Evolutionary conservation across 64 coral and sea anemone genomes (phyloP).

Genomic region (Anthopleura sola): DNA sequence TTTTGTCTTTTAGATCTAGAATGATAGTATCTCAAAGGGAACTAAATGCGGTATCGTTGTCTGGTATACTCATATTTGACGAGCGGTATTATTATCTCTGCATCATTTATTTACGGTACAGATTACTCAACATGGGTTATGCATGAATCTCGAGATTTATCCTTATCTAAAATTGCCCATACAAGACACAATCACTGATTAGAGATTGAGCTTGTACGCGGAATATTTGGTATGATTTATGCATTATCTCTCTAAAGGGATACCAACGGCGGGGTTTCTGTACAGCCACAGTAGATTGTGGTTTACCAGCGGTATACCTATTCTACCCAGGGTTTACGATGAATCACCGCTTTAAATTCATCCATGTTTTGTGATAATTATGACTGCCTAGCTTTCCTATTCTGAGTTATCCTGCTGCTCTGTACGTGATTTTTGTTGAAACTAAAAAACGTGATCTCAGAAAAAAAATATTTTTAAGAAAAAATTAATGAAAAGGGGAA

Average conservation of each 20-base stretch:
- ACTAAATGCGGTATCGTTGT: background rate
- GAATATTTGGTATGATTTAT: background rate
- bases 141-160: background rate
- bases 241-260: background rate
- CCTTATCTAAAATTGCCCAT: background rate
- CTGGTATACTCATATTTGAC: too few relatives aligned
- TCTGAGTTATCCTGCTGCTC: background rate
- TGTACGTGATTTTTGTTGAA: too few relatives aligned
- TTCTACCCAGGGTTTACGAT: background rate
- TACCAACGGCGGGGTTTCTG: background rate
- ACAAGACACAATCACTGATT: constrained; percentile 1
- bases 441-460: too few relatives aligned
- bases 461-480: too few relatives aligned
- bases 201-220: background rate
- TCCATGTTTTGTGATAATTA: background rate
- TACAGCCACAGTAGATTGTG: background rate
- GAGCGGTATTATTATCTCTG: background rate
- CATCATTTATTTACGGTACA: background rate
- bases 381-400: background rate
- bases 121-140: background rate
- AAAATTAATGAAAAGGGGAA: too few relatives aligned
- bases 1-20: background rate
- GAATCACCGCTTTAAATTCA: constrained; percentile 3
- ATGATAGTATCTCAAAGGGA: background rate
- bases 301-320: background rate